These are phyloP conservation scores for Alligator mississippiensis DNA, from an alignment of 2,113 vertebrate species.

Conservation along the genomic window DNA sequence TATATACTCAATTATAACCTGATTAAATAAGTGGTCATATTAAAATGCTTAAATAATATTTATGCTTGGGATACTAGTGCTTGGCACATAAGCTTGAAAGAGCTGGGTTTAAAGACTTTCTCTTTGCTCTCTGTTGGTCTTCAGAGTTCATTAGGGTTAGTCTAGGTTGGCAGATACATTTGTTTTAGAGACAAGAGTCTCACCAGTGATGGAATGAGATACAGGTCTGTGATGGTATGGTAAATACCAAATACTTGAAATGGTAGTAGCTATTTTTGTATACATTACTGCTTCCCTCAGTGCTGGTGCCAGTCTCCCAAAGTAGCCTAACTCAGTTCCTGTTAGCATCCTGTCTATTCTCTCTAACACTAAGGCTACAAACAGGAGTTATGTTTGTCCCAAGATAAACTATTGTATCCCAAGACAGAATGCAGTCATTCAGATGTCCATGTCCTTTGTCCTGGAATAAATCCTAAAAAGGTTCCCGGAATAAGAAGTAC, in stretches of 20 bases:
- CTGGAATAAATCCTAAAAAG: no score
- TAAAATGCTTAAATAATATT: no score
- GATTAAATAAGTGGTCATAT: no score
- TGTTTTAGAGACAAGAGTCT: neutral
- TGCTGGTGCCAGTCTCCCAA: neutral
- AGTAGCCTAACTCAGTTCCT: rapidly evolving
- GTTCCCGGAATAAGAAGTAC: no score
- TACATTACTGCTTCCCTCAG: neutral
- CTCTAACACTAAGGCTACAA: neutral
- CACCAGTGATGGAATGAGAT: neutral
- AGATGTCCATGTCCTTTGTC: no score
- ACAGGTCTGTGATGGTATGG: neutral
- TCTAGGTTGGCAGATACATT: neutral
- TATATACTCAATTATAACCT: neutral
- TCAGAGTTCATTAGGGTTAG: neutral
- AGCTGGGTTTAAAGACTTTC: no score
- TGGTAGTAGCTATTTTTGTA: neutral
- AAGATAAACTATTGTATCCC: no score
- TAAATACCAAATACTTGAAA: neutral
- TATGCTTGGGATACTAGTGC: no score
- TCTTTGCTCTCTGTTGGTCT: neutral
- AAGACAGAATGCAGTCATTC: no score
- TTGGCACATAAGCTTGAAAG: no score
- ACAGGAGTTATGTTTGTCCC: no score
- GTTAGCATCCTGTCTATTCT: rapidly evolving